Evolutionary conservation across 2,888 invertebrate genomes (phyloP).

Genomic region (Timandra comae): DNA sequence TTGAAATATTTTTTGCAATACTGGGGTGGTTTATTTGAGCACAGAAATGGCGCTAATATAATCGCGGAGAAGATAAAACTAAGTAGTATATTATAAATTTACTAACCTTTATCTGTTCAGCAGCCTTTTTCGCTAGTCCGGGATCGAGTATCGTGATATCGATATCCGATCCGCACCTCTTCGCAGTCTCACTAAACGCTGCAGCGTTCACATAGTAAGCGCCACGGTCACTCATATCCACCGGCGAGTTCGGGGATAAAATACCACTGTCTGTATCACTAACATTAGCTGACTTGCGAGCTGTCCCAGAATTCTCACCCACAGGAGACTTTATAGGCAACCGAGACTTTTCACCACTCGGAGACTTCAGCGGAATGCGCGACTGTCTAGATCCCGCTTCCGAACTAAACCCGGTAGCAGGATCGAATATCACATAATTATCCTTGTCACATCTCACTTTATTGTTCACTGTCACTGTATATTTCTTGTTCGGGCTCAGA

Average conservation of each 20-base stretch:
- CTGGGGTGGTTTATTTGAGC: too few relatives aligned
- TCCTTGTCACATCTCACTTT: constrained; percentile 73
- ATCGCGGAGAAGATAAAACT: too few relatives aligned
- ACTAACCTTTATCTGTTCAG: constrained; percentile 69
- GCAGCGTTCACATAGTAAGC: constrained; percentile 61
- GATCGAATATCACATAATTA: constrained; percentile 72
- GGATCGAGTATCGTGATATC: constrained; percentile 66
- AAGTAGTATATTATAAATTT: constrained; percentile 3
- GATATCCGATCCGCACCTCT: constrained; percentile 45
- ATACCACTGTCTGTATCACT: constrained; percentile 82
- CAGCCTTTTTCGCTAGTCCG: constrained; percentile 60
- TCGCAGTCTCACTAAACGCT: constrained; percentile 55
- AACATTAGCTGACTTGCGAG: constrained; percentile 59
- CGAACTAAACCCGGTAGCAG: constrained; percentile 61
- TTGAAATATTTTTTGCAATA: too few relatives aligned
- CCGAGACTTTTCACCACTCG: constrained; percentile 48
- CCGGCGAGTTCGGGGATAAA: constrained; percentile 78
- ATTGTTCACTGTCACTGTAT: constrained; percentile 70
- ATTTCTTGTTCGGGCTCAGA: constrained; percentile 72
- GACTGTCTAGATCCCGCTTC: constrained; percentile 39
- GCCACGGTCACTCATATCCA: constrained; percentile 63
- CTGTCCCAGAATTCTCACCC: constrained; percentile 45
- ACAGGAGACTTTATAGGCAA: constrained; percentile 52
- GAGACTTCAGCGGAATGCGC: constrained; percentile 47
- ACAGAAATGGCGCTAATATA: too few relatives aligned